These are phyloP conservation scores for Lissonota sp. DNA, from an alignment of 2,888 invertebrate genomes.

Conservation along the genomic window DNA sequence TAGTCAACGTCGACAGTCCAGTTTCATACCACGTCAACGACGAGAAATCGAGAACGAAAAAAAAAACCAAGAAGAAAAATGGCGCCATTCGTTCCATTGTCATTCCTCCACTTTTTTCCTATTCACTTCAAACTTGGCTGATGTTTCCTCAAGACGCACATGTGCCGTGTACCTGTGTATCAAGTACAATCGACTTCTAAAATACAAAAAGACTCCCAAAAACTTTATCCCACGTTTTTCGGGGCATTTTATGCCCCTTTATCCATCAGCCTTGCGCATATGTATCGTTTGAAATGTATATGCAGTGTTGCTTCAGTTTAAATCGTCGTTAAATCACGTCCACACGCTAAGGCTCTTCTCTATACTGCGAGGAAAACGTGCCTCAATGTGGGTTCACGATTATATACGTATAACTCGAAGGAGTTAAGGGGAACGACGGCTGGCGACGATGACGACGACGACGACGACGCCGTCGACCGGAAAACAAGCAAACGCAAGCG, in stretches of 20 bases:
- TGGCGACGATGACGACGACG: slow-evolving; percentile 30
- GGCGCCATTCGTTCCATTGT: not conserved
- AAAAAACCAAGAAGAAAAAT: not conserved
- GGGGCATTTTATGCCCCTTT: too few relatives aligned
- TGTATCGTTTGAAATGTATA: not conserved
- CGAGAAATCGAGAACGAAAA: not conserved
- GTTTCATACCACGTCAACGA: slow-evolving; percentile 27
- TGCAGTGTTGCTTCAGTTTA: slow-evolving; percentile 13
- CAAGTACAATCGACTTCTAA: not conserved
- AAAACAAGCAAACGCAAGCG: slow-evolving; percentile 66
- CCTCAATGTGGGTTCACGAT: not conserved
- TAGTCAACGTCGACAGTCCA: slow-evolving; percentile 33
- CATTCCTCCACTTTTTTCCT: slow-evolving; percentile 6
- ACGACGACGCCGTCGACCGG: slow-evolving; percentile 54
- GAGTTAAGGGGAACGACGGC: slow-evolving; percentile 32
- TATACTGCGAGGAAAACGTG: slow-evolving; percentile 6
- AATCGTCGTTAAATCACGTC: slow-evolving; percentile 48
- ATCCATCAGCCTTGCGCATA: too few relatives aligned
- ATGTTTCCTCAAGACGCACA: not conserved
- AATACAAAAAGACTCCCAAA: too few relatives aligned
- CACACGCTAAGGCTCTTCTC: slow-evolving; percentile 22
- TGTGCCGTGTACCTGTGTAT: not conserved
- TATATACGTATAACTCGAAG: slow-evolving; percentile 30
- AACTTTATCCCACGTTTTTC: too few relatives aligned
- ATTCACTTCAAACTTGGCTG: slow-evolving; percentile 24